Evolutionary conservation across 2,797 vertebrate genomes (phyloP).

Genomic region (Erithacus rubecula): DNA sequence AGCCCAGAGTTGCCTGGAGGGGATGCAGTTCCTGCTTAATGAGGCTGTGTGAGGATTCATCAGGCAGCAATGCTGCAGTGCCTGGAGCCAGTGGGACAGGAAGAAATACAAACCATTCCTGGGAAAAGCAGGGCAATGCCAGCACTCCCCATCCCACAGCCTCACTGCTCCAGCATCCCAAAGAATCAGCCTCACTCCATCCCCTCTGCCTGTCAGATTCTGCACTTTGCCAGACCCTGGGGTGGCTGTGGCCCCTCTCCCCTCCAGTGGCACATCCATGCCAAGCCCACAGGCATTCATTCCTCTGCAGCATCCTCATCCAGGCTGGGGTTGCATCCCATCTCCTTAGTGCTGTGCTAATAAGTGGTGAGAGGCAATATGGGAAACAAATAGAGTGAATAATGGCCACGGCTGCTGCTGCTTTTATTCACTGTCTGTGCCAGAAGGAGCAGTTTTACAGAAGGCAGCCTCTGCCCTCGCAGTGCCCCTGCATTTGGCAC

Average conservation of each 20-base stretch:
- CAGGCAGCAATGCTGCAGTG: background rate
- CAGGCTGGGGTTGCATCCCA: background rate
- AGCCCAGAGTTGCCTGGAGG: background rate
- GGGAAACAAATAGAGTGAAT: slow-evolving; percentile 11
- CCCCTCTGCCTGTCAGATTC: background rate
- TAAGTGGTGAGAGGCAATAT: background rate
- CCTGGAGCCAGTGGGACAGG: background rate
- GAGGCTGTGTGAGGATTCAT: background rate
- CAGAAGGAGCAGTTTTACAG: slow-evolving; percentile 8
- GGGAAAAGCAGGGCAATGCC: background rate
- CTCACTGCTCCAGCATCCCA: fast-evolving
- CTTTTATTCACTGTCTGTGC: background rate
- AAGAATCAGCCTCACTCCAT: fast-evolving
- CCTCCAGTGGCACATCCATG: background rate
- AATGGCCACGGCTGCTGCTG: slow-evolving; percentile 20
- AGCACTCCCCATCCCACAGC: fast-evolving
- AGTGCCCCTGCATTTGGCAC: background rate
- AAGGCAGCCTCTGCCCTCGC: background rate
- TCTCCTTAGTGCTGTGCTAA: background rate
- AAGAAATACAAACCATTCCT: background rate
- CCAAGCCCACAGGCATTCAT: background rate
- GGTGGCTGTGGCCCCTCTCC: background rate
- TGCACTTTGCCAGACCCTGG: fast-evolving
- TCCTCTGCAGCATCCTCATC: background rate
- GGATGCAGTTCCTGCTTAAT: background rate